Conservation (phyloP, 2,113 vertebrate genomes). For the Sebastes fasciatus region DNA sequence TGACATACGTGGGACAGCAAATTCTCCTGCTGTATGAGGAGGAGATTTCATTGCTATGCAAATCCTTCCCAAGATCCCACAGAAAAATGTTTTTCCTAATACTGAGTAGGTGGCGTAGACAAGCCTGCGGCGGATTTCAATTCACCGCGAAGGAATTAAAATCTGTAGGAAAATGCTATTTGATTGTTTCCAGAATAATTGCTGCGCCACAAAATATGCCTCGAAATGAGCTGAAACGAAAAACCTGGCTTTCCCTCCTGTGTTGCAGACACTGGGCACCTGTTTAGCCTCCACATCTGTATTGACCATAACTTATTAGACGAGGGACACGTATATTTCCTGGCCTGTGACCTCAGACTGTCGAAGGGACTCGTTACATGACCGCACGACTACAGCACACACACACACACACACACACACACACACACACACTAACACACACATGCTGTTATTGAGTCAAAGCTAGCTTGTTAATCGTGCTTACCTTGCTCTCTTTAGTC, state of each 20-base stretch:
- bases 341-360: slow-evolving; percentile 65
- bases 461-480: slow-evolving; percentile 61
- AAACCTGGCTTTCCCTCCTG: not conserved
- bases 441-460: slow-evolving; percentile 36
- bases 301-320: slow-evolving; percentile 38
- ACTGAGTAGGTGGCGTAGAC: slow-evolving; percentile 49
- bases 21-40: slow-evolving; percentile 32
- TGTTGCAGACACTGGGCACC: slow-evolving; percentile 2
- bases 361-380: slow-evolving; percentile 56
- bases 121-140: slow-evolving; percentile 29
- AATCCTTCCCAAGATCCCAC: slow-evolving; percentile 43
- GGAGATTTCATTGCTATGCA: slow-evolving; percentile 58
- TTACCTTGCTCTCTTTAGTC: slow-evolving; percentile 49
- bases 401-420: not conserved
- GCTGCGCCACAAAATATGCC: slow-evolving; percentile 1
- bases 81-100: slow-evolving; percentile 54
- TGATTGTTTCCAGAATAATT: slow-evolving; percentile 58
- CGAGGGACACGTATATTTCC: slow-evolving; percentile 49
- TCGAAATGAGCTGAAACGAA: slow-evolving; percentile 24
- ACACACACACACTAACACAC: slow-evolving; percentile 1
- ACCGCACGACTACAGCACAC: slow-evolving; percentile 2
- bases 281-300: slow-evolving; percentile 24
- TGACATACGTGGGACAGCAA: slow-evolving; percentile 27
- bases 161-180: slow-evolving; percentile 40
- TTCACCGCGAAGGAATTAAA: slow-evolving; percentile 51